Percentiles rank a stretch among this genome's conserved stretches.
phyloP scores from a whole-genome alignment of 2,797 vertebrate genomes.

The Thamnophis elegans region DNA sequence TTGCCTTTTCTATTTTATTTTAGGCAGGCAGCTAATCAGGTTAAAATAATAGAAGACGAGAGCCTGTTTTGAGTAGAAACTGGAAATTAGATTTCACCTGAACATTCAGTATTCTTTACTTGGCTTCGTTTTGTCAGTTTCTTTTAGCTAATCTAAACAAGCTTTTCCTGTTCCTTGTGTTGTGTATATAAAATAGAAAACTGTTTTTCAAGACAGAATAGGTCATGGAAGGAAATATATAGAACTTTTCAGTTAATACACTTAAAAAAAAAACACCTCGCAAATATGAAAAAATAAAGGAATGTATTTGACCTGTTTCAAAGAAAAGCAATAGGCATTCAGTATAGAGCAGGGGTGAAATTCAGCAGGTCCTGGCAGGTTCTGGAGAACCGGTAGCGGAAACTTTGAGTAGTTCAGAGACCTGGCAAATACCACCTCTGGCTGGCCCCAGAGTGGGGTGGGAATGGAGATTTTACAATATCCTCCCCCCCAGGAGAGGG shows the following conservation, averaged over 20 bases:
- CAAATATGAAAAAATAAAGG: conserved; percentile 31
- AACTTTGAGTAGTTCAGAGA: too few species aligned
- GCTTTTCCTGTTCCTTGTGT: conserved; percentile 44
- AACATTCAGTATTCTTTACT: conserved; percentile 53
- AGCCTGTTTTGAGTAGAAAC: conserved; percentile 49
- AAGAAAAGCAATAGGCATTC: not conserved
- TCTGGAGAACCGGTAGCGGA: too few species aligned
- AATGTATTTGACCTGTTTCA: conserved; percentile 13
- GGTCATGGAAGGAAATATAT: conserved; percentile 3
- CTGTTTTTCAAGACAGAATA: not conserved
- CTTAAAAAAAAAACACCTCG: conserved; percentile 36
- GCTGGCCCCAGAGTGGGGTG: too few species aligned
- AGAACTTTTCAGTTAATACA: conserved; percentile 37
- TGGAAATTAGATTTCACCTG: conserved; percentile 67
- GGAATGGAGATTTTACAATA: too few species aligned
- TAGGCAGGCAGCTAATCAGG: conserved; percentile 45
- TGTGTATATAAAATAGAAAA: conserved; percentile 25
- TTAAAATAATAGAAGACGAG: conserved; percentile 63
- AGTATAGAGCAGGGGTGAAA: not conserved
- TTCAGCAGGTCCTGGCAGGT: too few species aligned
- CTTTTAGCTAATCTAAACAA: conserved; percentile 66
- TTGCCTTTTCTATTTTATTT: conserved; percentile 57
- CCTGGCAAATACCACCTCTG: too few species aligned
- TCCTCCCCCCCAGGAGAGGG: too few species aligned
- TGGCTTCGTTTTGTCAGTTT: conserved; percentile 62